Conservation (phyloP, 2,113 vertebrate species). For the Gasterosteus aculeatus region DNA sequence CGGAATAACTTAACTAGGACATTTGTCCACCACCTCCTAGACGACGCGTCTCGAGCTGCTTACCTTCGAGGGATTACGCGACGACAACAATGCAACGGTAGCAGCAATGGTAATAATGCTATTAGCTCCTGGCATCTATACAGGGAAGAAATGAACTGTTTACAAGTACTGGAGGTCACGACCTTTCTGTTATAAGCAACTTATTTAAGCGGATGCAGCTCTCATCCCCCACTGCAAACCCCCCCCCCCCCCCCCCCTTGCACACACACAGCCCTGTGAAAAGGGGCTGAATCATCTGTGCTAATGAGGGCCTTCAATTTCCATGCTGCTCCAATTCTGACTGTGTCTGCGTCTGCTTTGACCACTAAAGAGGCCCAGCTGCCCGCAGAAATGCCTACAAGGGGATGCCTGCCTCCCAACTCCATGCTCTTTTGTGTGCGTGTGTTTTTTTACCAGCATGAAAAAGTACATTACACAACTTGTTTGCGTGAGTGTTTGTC, state of each 20-base stretch:
- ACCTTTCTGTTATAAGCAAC: slow-evolving; percentile 38
- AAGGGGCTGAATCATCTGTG: slow-evolving; percentile 72
- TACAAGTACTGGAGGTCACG: slow-evolving; percentile 47
- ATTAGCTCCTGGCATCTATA: slow-evolving; percentile 25
- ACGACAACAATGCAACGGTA: slow-evolving; percentile 29
- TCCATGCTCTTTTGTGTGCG: slow-evolving; percentile 12
- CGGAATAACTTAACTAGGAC: neutral
- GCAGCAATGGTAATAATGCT: slow-evolving; percentile 17
- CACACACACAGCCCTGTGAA: slow-evolving; percentile 22
- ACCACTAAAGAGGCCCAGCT: slow-evolving; percentile 68
- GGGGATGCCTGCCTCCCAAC: slow-evolving; percentile 55
- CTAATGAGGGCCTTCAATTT: slow-evolving; percentile 68
- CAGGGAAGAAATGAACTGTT: slow-evolving; percentile 42
- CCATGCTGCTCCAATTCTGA: slow-evolving; percentile 62
- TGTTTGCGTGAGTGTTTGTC: slow-evolving; percentile 2
- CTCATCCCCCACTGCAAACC: slow-evolving; percentile 4
- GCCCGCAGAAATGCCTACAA: slow-evolving; percentile 68
- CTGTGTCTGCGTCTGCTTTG: slow-evolving; percentile 63
- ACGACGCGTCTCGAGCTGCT: slow-evolving; percentile 22
- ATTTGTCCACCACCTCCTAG: neutral
- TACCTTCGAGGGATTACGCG: slow-evolving; percentile 25
- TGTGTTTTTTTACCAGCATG: slow-evolving; percentile 37
- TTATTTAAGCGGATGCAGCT: slow-evolving; percentile 21
- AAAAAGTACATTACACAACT: slow-evolving; percentile 35
- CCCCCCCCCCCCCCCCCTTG: neutral